A percentile compares a stretch with the other conserved stretches of the same genome.
Evolutionary conservation across 2,113 vertebrate genomes (phyloP).

Genomic region (Amazona vittata): DNA sequence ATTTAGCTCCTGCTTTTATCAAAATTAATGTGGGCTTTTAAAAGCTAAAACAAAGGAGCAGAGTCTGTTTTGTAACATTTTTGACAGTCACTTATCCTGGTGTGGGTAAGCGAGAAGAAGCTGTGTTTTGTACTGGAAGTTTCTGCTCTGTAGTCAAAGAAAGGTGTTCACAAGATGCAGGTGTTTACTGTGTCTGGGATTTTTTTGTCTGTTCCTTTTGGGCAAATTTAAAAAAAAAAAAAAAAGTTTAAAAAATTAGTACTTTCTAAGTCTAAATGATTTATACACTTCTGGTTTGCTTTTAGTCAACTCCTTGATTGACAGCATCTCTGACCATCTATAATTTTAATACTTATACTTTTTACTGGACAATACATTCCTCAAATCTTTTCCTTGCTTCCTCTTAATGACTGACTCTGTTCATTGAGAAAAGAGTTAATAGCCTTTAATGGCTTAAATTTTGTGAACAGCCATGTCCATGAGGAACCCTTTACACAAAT

Average conservation of each 20-base stretch:
- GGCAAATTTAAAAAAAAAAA: not conserved
- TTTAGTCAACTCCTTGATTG: not conserved
- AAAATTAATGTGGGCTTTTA: not conserved
- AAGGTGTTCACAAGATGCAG: not conserved
- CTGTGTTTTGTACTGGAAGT: not conserved
- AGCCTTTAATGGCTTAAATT: not conserved
- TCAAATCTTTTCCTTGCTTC: not conserved
- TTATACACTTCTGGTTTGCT: slow-evolving; percentile 17
- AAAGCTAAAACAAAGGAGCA: not conserved
- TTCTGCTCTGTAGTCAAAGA: not conserved
- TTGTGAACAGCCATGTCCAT: not conserved
- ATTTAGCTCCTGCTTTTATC: not conserved
- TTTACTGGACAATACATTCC: not conserved
- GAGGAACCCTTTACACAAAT: not conserved
- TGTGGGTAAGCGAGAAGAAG: not conserved
- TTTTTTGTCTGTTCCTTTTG: not conserved
- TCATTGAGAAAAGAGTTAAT: not conserved
- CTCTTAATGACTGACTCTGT: not conserved
- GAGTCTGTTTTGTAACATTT: not conserved
- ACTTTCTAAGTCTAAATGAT: not conserved
- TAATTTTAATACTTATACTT: not conserved
- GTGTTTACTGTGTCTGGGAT: not conserved
- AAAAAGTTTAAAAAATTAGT: not conserved
- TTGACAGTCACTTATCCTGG: not conserved
- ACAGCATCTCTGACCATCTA: not conserved